Evolutionary conservation across 37 sponge, comb jelly and placozoan species (phyloP), one percentile per base, ranked within the genome.

Genomic region (Spongilla lacustris): DNA sequence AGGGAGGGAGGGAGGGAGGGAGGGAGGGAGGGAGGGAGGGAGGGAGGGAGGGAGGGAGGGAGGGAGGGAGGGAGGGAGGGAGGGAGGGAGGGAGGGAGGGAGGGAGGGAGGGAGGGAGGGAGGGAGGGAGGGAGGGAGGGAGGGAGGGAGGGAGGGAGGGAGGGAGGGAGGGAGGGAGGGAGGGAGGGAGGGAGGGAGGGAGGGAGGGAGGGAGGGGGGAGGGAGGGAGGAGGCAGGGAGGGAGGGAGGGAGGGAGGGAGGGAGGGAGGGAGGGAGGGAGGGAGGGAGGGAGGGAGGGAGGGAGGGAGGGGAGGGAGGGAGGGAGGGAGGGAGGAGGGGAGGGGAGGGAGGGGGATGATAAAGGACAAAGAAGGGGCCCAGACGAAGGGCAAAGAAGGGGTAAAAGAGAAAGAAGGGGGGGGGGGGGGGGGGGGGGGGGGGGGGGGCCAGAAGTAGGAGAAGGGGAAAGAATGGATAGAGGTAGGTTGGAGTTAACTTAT

Each of bases 31-130:
- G 73, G 17, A 29, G 21, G 30, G 31, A 11, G 27, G 12, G 73
- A 14, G 27, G 30, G 73, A 13, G 17, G 30, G 29, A 14, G 27
- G 30, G 73, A 24, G 13, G 30, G 31, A 11, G 27, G 12, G 73
- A 11, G 73, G 17, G 73, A 24, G 12, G 11, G 12, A 1, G 31
- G 11, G 73, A 21, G 58, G 13, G 73, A 24, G 73, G 17, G 19
- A 17, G 58, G 66, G 83, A 72, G 82, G 67, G 80, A 79, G 80
- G 67, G 31, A n/a, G 68, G 67, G 68, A 66, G 68, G 67, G 80
- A 79, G 80, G 32, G 68, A n/a, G 80, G 32, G 80, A 79, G 68
- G 37, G 6, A 17, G 68, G 36, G 23, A 36, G 36, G 23, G 35
- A 8, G 23, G 35, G 34, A 32, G 36, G 25, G 11, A 36, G 23